These are phyloP conservation scores for Baronia brevicornis DNA, from an alignment of 2,888 invertebrate species.

Conservation along the genomic window DNA sequence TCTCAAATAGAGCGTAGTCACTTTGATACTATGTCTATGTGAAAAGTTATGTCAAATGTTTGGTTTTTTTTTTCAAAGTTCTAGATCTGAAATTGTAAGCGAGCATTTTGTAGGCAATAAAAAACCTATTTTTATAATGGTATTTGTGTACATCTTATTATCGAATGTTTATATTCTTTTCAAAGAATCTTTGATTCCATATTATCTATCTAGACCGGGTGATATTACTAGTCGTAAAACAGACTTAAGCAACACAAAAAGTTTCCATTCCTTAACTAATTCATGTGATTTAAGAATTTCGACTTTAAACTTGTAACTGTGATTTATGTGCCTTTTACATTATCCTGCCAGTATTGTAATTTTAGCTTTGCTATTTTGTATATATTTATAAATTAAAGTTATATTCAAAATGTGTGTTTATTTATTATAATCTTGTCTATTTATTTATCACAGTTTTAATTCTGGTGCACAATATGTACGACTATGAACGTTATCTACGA, in stretches of 20 bases:
- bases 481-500: too few relatives aligned
- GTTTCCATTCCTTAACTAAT: constrained; percentile 4
- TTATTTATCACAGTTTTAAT: too few relatives aligned
- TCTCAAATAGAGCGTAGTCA: constrained; percentile 49
- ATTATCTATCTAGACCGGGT: constrained; percentile 11
- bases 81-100: neutral
- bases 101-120: too few relatives aligned
- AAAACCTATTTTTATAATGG: too few relatives aligned
- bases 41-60: constrained; percentile 4
- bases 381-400: constrained; percentile 18
- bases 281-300: too few relatives aligned
- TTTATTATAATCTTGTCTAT: too few relatives aligned
- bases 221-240: constrained; percentile 15
- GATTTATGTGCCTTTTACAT: constrained; percentile 48
- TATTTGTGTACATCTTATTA: too few relatives aligned
- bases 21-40: constrained; percentile 24
- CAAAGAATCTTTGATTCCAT: too few relatives aligned
- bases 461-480: too few relatives aligned
- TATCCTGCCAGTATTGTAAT: constrained; percentile 44
- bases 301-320: constrained; percentile 30
- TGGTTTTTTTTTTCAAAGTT: neutral
- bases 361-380: constrained; percentile 27
- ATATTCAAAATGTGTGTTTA: constrained; percentile 5
- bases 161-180: too few relatives aligned
- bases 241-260: constrained; percentile 6